A percentile compares a stretch with the other conserved stretches of the same genome.
phyloP scores from a whole-genome alignment of 92 coral and sea anemone species.

The Anthopleura xanthogrammica region DNA sequence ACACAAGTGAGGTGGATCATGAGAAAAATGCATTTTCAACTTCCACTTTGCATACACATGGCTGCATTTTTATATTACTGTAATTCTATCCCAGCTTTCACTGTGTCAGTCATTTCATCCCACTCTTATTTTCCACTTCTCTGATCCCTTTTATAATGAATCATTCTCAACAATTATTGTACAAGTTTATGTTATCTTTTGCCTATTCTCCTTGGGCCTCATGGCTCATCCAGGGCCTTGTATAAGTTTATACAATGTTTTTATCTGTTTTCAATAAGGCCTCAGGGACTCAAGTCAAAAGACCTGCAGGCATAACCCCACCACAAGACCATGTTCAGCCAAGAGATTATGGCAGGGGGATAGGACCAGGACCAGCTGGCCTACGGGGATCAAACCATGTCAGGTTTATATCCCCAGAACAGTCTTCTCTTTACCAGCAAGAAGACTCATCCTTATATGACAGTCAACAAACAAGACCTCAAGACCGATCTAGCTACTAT shows the following conservation, averaged over 20 bases:
- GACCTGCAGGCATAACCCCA: neutral
- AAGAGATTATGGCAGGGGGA: neutral
- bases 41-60: too few relatives aligned
- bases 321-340: neutral
- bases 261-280: neutral
- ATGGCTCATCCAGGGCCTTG: too few relatives aligned
- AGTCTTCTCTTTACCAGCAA: constrained; percentile 8
- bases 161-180: too few relatives aligned
- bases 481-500: constrained; percentile 13
- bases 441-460: constrained; percentile 12
- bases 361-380: neutral
- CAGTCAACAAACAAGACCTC: constrained; percentile 14
- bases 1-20: too few relatives aligned
- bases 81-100: too few relatives aligned
- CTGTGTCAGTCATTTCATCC: too few relatives aligned
- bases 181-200: too few relatives aligned
- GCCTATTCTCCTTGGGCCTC: too few relatives aligned
- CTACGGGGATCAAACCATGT: constrained; percentile 14
- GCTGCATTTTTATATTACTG: too few relatives aligned
- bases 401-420: constrained; percentile 23
- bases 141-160: too few relatives aligned
- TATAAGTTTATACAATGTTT: too few relatives aligned
- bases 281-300: neutral
- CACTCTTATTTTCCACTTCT: neutral
- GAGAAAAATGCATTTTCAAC: too few relatives aligned